A percentile compares a stretch with the other conserved stretches of the same genome.
These are phyloP conservation scores for Myrmophylax atrothorax DNA, from an alignment of 2,113 vertebrate genomes.

Conservation along the genomic window DNA sequence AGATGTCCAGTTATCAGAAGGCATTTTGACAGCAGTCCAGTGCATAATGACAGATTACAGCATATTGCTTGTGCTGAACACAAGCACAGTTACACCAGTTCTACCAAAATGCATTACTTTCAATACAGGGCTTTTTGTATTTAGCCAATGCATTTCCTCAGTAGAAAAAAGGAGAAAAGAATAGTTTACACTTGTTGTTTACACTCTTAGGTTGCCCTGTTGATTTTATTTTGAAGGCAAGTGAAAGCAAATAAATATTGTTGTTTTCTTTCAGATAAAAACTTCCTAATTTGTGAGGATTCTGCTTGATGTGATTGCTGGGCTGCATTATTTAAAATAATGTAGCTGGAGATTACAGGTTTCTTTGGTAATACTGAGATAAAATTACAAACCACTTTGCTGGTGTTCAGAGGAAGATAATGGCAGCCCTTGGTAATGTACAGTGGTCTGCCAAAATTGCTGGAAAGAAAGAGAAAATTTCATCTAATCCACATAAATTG, in stretches of 20 bases:
- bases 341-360: constrained; percentile 10
- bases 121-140: background rate
- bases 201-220: background rate
- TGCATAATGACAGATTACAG: background rate
- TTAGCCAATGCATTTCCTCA: background rate
- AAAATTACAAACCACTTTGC: constrained; percentile 51
- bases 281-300: constrained; percentile 8
- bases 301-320: constrained; percentile 24
- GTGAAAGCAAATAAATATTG: background rate
- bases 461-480: constrained; percentile 56
- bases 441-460: constrained; percentile 31
- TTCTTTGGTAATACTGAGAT: constrained; percentile 43
- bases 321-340: constrained; percentile 52
- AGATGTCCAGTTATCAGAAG: background rate
- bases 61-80: background rate
- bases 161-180: background rate
- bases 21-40: background rate
- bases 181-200: background rate
- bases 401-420: constrained; percentile 34
- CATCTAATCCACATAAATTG: constrained; percentile 19
- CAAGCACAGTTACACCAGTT: background rate
- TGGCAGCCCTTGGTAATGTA: constrained; percentile 34
- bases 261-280: constrained; percentile 10
- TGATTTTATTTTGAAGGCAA: constrained; percentile 19
- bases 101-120: background rate